Evolutionary conservation across 2,888 invertebrate genomes (phyloP).

Genomic region (Sceliomorpha sp.): DNA sequence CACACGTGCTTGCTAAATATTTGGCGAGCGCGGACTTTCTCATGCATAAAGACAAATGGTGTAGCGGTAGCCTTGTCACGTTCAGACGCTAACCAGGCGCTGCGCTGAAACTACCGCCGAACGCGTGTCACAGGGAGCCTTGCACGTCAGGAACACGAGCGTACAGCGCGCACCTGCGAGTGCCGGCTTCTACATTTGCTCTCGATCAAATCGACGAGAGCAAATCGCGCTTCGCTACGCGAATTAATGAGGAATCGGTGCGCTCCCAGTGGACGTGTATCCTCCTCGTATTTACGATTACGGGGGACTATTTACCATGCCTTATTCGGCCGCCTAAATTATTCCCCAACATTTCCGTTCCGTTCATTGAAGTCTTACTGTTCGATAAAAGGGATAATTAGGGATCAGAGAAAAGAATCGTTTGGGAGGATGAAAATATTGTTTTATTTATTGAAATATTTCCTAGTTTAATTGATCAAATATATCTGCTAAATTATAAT

Average conservation of each 20-base stretch:
- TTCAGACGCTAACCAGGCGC: constrained; percentile 70
- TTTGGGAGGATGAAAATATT: no score
- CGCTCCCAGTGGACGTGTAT: constrained; percentile 45
- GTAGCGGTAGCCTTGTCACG: constrained; percentile 71
- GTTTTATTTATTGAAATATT: background rate
- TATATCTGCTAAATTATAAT: no score
- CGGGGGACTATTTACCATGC: constrained; percentile 39
- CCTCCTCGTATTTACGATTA: constrained; percentile 52
- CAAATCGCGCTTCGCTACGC: constrained; percentile 54
- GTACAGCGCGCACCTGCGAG: constrained; percentile 57
- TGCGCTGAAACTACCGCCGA: constrained; percentile 55
- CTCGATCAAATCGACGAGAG: constrained; percentile 52
- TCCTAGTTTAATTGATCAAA: no score
- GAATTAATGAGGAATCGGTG: constrained; percentile 54
- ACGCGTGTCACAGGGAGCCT: constrained; percentile 67
- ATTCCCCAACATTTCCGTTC: constrained; percentile 31
- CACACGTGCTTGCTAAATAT: constrained; percentile 49
- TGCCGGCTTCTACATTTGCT: constrained; percentile 46
- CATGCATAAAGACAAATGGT: constrained; percentile 73
- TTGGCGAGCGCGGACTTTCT: constrained; percentile 65
- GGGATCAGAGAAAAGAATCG: background rate
- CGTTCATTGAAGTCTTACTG: constrained; percentile 19
- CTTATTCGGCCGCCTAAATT: constrained; percentile 38
- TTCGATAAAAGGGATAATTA: constrained; percentile 11
- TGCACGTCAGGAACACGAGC: constrained; percentile 71